These are phyloP conservation scores for Bombus superbus DNA, from an alignment of 1,140 invertebrate species.

Conservation along the genomic window DNA sequence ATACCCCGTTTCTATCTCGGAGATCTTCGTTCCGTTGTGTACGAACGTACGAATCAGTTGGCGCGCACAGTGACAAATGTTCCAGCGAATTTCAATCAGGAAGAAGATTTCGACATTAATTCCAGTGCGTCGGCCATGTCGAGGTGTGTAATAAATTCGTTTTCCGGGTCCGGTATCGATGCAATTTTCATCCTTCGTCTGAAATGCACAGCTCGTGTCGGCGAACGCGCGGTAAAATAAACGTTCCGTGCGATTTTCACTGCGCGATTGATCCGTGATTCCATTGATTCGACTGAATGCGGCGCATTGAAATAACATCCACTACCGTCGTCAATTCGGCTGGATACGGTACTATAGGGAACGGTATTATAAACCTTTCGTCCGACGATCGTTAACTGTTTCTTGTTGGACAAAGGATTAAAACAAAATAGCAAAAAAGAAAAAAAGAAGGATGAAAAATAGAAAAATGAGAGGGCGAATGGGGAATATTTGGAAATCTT, in stretches of 20 bases:
- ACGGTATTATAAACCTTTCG: conserved; percentile 22
- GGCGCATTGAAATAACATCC: conserved; percentile 52
- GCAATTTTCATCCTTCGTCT: conserved; percentile 8
- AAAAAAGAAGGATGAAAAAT: neutral
- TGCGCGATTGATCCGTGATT: conserved; percentile 59
- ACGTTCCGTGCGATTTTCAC: conserved; percentile 55
- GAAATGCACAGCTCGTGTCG: conserved; percentile 3
- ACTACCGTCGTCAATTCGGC: neutral
- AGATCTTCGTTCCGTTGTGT: neutral
- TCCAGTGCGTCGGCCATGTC: neutral
- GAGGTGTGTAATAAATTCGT: conserved; percentile 24
- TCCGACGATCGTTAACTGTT: neutral
- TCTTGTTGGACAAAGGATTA: neutral
- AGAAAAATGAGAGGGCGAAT: neutral
- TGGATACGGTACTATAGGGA: neutral
- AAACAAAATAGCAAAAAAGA: neutral
- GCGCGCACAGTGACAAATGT: neutral
- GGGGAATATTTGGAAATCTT: neutral
- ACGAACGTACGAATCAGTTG: neutral
- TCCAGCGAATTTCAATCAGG: neutral
- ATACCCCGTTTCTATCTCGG: neutral
- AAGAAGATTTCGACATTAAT: conserved; percentile 22
- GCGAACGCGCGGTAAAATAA: conserved; percentile 20
- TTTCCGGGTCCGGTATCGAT: neutral
- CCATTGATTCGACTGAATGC: conserved; percentile 57